Evolutionary conservation across 1,140 invertebrate species (phyloP), one percentile per base, ranked within the genome.

Genomic region (Vanessa atalanta): DNA sequence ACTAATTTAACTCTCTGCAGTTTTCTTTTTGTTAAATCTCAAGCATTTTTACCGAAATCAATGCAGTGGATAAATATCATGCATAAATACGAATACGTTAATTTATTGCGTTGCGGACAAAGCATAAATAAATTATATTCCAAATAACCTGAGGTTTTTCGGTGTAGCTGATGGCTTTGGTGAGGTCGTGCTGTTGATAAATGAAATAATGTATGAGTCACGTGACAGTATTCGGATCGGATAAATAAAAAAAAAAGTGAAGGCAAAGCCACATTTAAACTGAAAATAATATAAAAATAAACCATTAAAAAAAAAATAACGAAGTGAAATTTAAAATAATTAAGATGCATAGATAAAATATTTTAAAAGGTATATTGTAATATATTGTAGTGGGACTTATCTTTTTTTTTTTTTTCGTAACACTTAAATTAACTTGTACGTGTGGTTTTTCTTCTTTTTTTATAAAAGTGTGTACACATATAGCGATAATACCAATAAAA

Each of bases 91-190:
- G 0, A 61, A 4, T 65, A 20, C n/a, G 16, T n/a, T 57, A 65
- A 53, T 57, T 57, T 15, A 61, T 37, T 26, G 63, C 70, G 43
- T 67, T 14, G 73, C 73, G 70, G 61, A 76, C 65, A 23, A 72
- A 67, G 69, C 74, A 72, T 63, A 76, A 76, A 76, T 76, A 76
- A 76, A 76, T 67, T 75, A 71, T 68, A 72, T 71, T 70, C 74
- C 70, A 84, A 84, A 70, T 91, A 91, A 93, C 91, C 91, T 93
- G 91, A 93, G 83, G 89, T 77, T 83, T 93, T 93, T 91, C 91
- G 87, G 90, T 93, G 91, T 88, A 91, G 85, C 87, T 93, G 91
- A 92, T 93, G 89, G 83, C 90, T 93, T 91, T 91, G 91, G 82
- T 92, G 91, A 86, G 84, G 91, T 80, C 89, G 91, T 93, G 91